phyloP scores from a whole-genome alignment of 2,888 invertebrate species.

The Leptinotarsa rubiginosa region DNA sequence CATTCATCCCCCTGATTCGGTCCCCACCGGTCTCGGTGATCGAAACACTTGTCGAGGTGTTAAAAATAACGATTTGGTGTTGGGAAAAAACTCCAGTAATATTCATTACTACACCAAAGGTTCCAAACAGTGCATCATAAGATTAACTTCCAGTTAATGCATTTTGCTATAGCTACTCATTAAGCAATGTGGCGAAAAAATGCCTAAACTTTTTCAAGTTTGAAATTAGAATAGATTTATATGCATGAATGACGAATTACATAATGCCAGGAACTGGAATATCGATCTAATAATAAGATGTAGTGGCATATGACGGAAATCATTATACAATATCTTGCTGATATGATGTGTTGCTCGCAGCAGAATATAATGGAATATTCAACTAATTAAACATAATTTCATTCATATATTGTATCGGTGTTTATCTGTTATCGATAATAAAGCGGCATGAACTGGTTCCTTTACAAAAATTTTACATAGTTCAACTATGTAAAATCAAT shows the following conservation, averaged over 20 bases:
- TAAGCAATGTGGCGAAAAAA: too few relatives aligned
- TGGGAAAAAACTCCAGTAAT: too few relatives aligned
- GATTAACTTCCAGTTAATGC: background rate
- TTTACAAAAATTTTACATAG: too few relatives aligned
- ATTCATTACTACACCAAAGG: too few relatives aligned
- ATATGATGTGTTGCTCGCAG: background rate
- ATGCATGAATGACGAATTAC: background rate
- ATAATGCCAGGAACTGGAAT: background rate
- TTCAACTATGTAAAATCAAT: too few relatives aligned
- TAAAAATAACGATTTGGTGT: too few relatives aligned
- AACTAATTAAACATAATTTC: background rate
- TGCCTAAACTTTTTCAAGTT: background rate
- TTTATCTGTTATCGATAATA: background rate
- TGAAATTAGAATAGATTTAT: background rate
- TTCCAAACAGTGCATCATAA: too few relatives aligned
- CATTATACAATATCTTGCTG: background rate
- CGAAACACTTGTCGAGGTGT: too few relatives aligned
- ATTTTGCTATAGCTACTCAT: background rate
- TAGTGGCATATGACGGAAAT: background rate
- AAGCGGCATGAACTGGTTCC: background rate
- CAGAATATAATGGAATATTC: background rate
- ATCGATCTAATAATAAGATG: background rate
- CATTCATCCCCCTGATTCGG: too few relatives aligned
- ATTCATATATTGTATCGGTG: background rate
- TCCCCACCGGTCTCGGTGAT: too few relatives aligned